Conservation (phyloP, 2,113 vertebrate species). For the Hypocryptadius cinnamomeus region DNA sequence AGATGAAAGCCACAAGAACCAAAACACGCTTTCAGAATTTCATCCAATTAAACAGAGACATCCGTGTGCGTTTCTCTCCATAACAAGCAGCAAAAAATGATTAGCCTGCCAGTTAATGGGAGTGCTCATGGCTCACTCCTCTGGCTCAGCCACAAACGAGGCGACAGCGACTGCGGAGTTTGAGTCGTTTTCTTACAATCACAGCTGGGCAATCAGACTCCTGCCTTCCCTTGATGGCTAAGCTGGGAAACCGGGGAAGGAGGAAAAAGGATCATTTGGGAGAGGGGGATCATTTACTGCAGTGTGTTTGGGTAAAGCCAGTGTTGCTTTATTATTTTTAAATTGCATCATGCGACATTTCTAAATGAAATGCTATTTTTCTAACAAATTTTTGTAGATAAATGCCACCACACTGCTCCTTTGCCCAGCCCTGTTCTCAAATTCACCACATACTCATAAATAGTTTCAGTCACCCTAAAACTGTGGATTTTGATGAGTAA, state of each 20-base stretch:
- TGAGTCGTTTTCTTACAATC: background rate
- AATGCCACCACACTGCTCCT: background rate
- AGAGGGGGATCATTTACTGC: background rate
- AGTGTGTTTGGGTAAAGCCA: background rate
- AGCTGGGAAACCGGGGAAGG: background rate
- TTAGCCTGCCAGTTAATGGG: background rate
- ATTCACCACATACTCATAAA: background rate
- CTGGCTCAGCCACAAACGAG: background rate
- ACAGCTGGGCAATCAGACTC: constrained; percentile 22
- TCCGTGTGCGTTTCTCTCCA: background rate
- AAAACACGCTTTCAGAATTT: background rate
- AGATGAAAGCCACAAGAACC: constrained; percentile 3
- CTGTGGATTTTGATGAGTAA: background rate
- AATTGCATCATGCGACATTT: background rate
- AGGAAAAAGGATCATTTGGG: background rate
- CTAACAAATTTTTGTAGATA: background rate
- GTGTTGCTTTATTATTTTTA: background rate
- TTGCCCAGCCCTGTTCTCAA: background rate
- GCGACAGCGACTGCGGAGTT: background rate
- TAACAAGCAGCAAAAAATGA: constrained; percentile 1
- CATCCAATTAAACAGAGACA: background rate
- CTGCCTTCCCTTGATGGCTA: background rate
- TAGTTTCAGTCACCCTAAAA: background rate
- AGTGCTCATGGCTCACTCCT: background rate
- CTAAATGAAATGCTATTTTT: background rate